Conservation (phyloP, 2,888 invertebrate genomes). For the Cerceris rybyensis region DNA sequence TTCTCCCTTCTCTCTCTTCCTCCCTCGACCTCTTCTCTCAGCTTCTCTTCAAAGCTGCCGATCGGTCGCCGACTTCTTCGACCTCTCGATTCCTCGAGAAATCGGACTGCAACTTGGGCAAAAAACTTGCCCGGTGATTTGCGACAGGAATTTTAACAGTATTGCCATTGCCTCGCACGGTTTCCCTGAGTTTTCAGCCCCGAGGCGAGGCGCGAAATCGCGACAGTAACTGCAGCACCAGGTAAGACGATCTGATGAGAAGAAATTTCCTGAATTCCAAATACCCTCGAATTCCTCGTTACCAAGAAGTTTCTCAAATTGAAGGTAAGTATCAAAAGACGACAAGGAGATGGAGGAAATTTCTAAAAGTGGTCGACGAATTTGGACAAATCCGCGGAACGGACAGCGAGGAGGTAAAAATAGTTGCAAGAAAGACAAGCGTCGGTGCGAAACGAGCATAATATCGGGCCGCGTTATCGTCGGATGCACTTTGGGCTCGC, state of each 20-base stretch:
- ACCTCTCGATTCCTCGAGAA: conserved; percentile 21
- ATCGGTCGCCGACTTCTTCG: conserved; percentile 12
- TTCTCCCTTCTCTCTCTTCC: not conserved
- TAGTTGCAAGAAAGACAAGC: conserved; percentile 41
- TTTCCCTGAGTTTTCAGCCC: not conserved
- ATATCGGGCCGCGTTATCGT: conserved; percentile 73
- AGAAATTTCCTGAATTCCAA: too few relatives aligned
- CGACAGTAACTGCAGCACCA: not conserved
- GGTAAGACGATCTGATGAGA: too few relatives aligned
- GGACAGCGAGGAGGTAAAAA: not conserved
- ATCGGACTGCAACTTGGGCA: conserved; percentile 19
- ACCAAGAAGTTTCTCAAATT: too few relatives aligned
- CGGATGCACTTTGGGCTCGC: conserved; percentile 74
- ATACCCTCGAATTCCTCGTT: too few relatives aligned
- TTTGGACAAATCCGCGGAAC: not conserved
- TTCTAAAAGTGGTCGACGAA: not conserved
- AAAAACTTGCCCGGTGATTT: conserved; percentile 12
- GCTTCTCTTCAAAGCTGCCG: conserved; percentile 11
- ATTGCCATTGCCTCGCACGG: not conserved
- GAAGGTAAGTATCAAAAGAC: too few relatives aligned
- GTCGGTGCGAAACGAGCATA: conserved; percentile 56
- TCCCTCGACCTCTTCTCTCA: not conserved
- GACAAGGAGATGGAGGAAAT: too few relatives aligned
- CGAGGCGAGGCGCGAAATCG: not conserved
- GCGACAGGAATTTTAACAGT: conserved; percentile 29